Base-by-base conservation (phyloP, 1,140 invertebrate species). In the Pygmarrhopalites habei region DNA sequence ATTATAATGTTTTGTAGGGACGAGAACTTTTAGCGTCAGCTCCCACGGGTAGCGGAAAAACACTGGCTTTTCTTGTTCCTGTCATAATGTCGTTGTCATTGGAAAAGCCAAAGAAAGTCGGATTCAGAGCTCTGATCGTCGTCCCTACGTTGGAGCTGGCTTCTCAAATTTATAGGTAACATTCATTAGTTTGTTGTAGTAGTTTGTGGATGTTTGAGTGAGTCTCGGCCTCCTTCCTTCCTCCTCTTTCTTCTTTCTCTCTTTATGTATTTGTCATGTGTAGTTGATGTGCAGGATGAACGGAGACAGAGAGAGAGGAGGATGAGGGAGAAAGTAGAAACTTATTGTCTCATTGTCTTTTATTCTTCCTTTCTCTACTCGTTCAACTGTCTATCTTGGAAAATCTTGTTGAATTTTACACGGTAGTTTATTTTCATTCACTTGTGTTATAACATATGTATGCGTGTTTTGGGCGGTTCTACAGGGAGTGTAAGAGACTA, bases 71-170 rank as follows among this genome's bases (percentile, higher is more conserved):
- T 76, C 75, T 94, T 0, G 72, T 93, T 0, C 90, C 91, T 2
- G 77, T 94, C 12, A 72, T 85, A 32, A 83, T 95, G 64, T 82
- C 88, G 71, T 74, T 80, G 5, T n/a, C n/a, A n/a, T 75, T 89
- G 2, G 32, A 35, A 35, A 77, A 80, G 35, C 76, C 77, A 43
- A 77, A 81, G 58, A 85, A 82, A 30, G 73, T 78, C 56, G 89
- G 89, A 2, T 86, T 94, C 53, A 76, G 93, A 60, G 91, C 91
- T 21, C 74, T 98, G 17, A 82, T 98, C 30, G 76, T 99, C 1
- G 88, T 89, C 66, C 95, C 95, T 10, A 98, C 95, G 0, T 81
- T 92, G 72, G 94, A 98, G 77, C 78, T 99, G 41, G 92, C 92
- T 0, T 86, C 88, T 71, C 95, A 98, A 81, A 96, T 90, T 58